phyloP scores from a whole-genome alignment of 2,888 invertebrate species.

The Yponomeuta cagnagella region DNA sequence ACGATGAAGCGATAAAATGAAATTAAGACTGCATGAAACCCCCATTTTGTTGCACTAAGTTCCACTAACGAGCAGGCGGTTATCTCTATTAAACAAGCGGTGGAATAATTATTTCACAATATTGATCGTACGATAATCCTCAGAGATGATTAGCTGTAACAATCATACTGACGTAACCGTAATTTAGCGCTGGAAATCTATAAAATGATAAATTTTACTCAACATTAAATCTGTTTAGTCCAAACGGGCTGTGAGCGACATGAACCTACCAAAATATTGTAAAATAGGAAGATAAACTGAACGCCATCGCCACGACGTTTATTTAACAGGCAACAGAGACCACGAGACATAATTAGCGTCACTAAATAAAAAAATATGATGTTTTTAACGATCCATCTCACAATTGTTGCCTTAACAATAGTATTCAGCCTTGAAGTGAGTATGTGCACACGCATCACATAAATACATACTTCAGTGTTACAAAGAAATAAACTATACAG shows the following conservation, averaged over 20 bases:
- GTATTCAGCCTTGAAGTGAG: constrained; percentile 29
- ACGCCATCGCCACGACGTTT: no score
- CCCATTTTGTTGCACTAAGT: no score
- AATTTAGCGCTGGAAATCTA: neutral
- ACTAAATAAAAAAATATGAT: neutral
- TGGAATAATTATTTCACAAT: neutral
- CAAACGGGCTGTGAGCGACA: neutral
- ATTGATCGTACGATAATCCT: neutral
- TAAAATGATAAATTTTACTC: neutral
- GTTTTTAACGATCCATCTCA: constrained; percentile 23
- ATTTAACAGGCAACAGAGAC: neutral
- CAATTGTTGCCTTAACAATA: constrained; percentile 23
- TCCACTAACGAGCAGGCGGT: no score
- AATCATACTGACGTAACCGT: neutral
- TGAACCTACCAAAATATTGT: neutral
- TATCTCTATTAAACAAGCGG: no score
- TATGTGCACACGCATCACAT: constrained; percentile 19
- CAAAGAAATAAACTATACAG: neutral
- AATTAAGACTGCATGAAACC: no score
- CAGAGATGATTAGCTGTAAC: neutral
- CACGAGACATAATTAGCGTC: neutral
- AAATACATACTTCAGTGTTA: neutral
- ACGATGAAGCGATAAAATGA: no score
- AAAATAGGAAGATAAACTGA: no score
- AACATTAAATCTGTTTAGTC: neutral